Conservation (phyloP, 2,113 vertebrate species). For the Rhipidura dahli region DNA sequence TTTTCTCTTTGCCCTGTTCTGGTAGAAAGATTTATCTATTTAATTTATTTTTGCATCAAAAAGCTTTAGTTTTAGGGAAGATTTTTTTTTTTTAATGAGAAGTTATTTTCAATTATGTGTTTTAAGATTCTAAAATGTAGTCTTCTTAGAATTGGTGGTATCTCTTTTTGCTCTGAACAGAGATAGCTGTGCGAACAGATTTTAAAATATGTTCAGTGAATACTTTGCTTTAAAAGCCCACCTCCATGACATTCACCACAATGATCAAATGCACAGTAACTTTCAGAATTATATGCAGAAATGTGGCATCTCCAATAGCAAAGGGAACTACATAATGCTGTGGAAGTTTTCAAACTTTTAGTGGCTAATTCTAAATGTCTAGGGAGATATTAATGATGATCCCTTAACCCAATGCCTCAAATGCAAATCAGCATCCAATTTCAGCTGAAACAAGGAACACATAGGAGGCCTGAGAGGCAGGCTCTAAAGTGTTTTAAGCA, state of each 20-base stretch:
- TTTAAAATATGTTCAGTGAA: neutral
- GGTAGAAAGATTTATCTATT: constrained; percentile 31
- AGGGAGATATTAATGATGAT: neutral
- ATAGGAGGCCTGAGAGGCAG: neutral
- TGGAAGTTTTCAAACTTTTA: neutral
- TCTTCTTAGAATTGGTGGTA: neutral
- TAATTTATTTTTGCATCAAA: constrained; percentile 12
- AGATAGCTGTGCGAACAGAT: neutral
- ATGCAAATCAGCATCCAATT: neutral
- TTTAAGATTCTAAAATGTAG: neutral
- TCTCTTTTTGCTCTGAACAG: neutral
- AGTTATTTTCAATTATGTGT: neutral
- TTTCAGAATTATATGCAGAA: neutral
- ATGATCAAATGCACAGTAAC: neutral
- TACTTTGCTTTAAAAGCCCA: neutral
- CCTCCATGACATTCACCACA: neutral
- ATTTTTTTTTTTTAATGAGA: neutral
- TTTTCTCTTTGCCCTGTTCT: neutral
- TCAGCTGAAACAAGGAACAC: neutral
- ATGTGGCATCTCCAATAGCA: accelerated
- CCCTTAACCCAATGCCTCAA: neutral
- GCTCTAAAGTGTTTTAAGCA: neutral
- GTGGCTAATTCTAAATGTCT: neutral
- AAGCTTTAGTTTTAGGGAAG: constrained; percentile 6
- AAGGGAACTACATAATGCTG: neutral